phyloP scores from a whole-genome alignment of 2,113 vertebrate species.

The Sinocyclocheilus anophthalmus region DNA sequence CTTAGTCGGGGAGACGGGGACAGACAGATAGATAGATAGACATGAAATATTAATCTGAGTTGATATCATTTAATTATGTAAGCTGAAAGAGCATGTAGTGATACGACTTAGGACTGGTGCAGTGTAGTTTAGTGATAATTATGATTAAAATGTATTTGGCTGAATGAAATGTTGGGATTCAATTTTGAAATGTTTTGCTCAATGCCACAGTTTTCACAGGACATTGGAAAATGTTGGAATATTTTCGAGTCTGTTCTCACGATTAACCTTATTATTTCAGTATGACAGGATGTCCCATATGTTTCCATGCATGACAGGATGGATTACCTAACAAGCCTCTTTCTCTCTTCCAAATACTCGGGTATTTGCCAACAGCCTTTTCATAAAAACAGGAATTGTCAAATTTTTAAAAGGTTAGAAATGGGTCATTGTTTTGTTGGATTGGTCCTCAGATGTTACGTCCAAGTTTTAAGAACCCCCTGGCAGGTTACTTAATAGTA shows the following conservation, averaged over 20 bases:
- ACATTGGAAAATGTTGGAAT: slow-evolving; percentile 60
- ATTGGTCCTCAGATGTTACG: not conserved
- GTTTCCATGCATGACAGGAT: slow-evolving; percentile 43
- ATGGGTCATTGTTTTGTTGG: not conserved
- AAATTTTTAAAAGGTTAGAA: not conserved
- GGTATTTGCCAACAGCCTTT: slow-evolving; percentile 4
- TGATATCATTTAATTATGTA: not conserved
- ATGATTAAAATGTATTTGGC: not conserved
- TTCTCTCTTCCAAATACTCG: not conserved
- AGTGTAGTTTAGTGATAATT: not conserved
- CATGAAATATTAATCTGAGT: not conserved
- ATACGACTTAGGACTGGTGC: not conserved
- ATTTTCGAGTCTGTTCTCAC: slow-evolving; percentile 34
- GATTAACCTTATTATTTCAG: slow-evolving; percentile 60
- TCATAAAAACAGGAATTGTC: slow-evolving; percentile 38
- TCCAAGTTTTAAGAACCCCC: not conserved
- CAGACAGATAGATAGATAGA: too few relatives aligned
- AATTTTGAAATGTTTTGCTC: slow-evolving; percentile 8
- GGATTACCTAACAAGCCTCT: not conserved
- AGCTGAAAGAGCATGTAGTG: not conserved
- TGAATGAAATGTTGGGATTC: slow-evolving; percentile 4
- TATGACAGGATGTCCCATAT: slow-evolving; percentile 66
- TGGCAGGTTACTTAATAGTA: not conserved
- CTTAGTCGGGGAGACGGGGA: too few relatives aligned
- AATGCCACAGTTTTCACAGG: slow-evolving; percentile 38